A percentile compares a stretch with the other conserved stretches of the same genome.
Conservation (phyloP, 1,140 invertebrate genomes). For the Holotrichia oblita region DNA sequence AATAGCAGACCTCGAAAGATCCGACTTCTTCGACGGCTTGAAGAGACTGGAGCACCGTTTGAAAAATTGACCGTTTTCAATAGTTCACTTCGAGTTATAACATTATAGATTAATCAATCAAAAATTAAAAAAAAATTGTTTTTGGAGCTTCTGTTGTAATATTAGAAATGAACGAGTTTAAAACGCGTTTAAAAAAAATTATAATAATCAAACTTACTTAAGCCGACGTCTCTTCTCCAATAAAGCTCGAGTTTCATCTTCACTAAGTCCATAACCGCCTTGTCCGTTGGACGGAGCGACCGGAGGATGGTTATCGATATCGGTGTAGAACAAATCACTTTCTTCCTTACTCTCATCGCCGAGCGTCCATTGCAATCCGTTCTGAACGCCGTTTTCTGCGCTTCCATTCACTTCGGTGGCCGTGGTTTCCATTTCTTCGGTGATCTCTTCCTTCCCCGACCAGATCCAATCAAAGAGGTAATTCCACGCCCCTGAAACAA, state of each 20-base stretch:
- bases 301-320: conserved; percentile 48
- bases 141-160: too few species aligned
- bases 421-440: background rate
- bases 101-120: too few species aligned
- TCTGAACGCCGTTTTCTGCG: conserved; percentile 20
- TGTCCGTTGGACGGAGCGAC: conserved; percentile 53
- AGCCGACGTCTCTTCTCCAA: conserved; percentile 53
- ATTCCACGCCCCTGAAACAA: background rate
- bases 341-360: conserved; percentile 52
- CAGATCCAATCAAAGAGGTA: background rate
- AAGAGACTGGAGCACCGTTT: too few species aligned
- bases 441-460: background rate
- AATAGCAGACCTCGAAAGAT: too few species aligned
- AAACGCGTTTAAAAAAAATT: too few species aligned
- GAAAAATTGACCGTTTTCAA: too few species aligned
- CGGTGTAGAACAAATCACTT: conserved; percentile 52
- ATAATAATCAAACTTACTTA: conserved; percentile 52
- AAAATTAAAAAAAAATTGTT: too few species aligned
- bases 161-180: too few species aligned
- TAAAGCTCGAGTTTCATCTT: conserved; percentile 49
- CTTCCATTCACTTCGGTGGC: background rate
- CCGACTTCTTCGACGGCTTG: too few species aligned
- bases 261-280: conserved; percentile 47
- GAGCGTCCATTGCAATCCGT: conserved; percentile 47
- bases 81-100: too few species aligned